Evolutionary conservation across 2,888 invertebrate species (phyloP), one percentile per base, ranked within the genome.

Genomic region (Oscheius sp.): DNA sequence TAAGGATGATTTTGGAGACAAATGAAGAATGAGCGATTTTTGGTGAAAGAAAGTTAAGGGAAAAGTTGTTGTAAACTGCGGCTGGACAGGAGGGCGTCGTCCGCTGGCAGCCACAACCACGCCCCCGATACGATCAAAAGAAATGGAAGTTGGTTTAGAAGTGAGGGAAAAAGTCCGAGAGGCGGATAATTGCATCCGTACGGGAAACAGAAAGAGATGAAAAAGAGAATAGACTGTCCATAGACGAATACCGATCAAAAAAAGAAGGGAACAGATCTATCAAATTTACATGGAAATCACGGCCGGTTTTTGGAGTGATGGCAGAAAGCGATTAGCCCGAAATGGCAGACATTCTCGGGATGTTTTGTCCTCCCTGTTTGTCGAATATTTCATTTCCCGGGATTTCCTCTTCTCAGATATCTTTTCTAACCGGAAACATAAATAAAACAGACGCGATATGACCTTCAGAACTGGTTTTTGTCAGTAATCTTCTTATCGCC

Each of bases 91-190:
- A 41, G 44, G 26, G 41, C 41, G 59, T 36, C 32, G 54, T 20
- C 54, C 56, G 38, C 22, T n/a, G n/a, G n/a, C n/a, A n/a, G n/a
- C n/a, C n/a, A n/a, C n/a, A n/a, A n/a, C 41, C 59, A 38, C 59
- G 26, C 57, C 41, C 38, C n/a, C 59, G 59, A 59, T 59, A 59
- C 28, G 59, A 59, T 59, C 59, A 59, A 14, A 56, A 33, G 28
- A 14, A 33, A 17, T 6, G 33, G 36, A n/a, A 36, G n/a, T 14
- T 20, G 33, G 36, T 17, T 56, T 56, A 14, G 44, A 32, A 54
- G 28, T 41, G 49, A 41, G 44, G 32, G 22, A 67, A 61, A 65
- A 41, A 67, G 47, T 47, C 30, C 38, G 49, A 63, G 54, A 24
- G 59, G 44, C 50, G 50, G 33, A 36, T 36, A 57, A 30, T n/a